phyloP scores from a whole-genome alignment of 2,113 vertebrate species.

The Acinonyx jubatus region DNA sequence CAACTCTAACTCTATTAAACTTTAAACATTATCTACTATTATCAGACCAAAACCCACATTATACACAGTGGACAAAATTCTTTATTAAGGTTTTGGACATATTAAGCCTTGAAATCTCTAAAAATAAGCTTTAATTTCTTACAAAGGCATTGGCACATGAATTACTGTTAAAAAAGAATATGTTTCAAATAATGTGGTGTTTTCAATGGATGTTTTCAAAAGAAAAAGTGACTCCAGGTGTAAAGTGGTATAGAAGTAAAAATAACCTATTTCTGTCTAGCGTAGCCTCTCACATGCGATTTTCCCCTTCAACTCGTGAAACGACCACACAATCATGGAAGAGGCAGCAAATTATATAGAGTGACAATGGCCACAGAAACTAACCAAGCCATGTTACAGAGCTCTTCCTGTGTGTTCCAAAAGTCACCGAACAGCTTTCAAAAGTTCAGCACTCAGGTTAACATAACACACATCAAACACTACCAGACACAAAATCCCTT shows the following conservation, averaged over 20 bases:
- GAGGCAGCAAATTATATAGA: background rate
- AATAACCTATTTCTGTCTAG: background rate
- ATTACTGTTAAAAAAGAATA: slow-evolving; percentile 27
- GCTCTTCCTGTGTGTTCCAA: background rate
- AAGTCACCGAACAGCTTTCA: background rate
- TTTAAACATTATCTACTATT: background rate
- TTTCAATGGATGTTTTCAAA: slow-evolving; percentile 40
- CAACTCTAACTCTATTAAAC: slow-evolving; percentile 30
- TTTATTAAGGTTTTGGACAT: background rate
- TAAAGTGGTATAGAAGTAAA: background rate
- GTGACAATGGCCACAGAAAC: background rate
- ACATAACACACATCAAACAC: background rate
- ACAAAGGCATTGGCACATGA: background rate
- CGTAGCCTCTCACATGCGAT: background rate
- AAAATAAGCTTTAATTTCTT: slow-evolving; percentile 44
- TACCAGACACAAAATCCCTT: background rate
- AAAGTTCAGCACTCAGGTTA: background rate
- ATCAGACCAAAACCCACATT: background rate
- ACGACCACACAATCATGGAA: background rate
- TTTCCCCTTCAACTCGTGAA: background rate
- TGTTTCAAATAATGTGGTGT: slow-evolving; percentile 16
- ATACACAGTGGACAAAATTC: slow-evolving; percentile 34
- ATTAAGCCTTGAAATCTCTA: slow-evolving; percentile 25
- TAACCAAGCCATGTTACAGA: background rate
- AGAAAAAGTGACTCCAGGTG: background rate